phyloP scores from a whole-genome alignment of 2,113 vertebrate species.

The Columbina picui region DNA sequence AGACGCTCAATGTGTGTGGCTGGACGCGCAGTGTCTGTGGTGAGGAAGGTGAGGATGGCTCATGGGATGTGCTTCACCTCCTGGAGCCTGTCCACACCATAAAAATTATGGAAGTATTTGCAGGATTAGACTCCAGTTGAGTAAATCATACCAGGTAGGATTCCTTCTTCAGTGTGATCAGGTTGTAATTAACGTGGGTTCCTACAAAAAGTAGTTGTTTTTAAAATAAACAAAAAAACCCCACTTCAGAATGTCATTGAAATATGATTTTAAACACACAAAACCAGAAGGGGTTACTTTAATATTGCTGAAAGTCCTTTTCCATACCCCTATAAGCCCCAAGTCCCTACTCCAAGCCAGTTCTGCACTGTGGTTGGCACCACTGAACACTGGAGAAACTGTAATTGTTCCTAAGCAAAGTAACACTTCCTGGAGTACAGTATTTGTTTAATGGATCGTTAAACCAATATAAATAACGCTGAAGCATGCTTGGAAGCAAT shows the following conservation, averaged over 20 bases:
- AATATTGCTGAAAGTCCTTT: not conserved
- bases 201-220: not conserved
- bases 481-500: slow-evolving; percentile 3
- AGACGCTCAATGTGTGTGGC: rapidly evolving
- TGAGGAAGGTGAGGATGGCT: not conserved
- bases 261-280: not conserved
- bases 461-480: slow-evolving; percentile 57
- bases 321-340: too few relatives aligned
- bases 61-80: not conserved
- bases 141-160: not conserved
- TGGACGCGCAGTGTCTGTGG: rapidly evolving
- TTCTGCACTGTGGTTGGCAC: not conserved
- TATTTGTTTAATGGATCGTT: slow-evolving; percentile 62
- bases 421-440: slow-evolving; percentile 57
- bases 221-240: not conserved
- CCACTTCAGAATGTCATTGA: too few relatives aligned
- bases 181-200: not conserved
- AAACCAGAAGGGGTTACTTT: not conserved
- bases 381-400: rapidly evolving
- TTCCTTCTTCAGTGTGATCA: rapidly evolving
- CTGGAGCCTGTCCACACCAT: not conserved
- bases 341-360: not conserved
- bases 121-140: not conserved
- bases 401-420: slow-evolving; percentile 26
- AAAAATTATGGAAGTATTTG: not conserved